Base-by-base conservation (phyloP, 2,797 vertebrate species). In the Linurgus olivaceus region DNA sequence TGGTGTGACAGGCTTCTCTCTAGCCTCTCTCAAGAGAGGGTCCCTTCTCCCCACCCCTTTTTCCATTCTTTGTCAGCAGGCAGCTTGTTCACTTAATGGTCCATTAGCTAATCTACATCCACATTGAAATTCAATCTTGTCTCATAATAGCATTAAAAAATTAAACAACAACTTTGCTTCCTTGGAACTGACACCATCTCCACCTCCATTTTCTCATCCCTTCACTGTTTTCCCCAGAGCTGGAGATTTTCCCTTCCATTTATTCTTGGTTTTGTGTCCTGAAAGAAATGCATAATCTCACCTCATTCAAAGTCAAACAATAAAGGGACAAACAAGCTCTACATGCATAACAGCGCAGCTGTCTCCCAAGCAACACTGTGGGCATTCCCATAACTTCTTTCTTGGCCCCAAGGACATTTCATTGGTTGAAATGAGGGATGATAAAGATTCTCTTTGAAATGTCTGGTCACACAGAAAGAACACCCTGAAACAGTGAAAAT, bases 241-340 rank as follows among this genome's bases (percentile, higher is more conserved):
- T 48, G 37, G 58, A 82, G 84, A 92, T 81, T 91, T 82, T 88
- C 68, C 51, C 52, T 73, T 93, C 59, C 83, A 91, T 93, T 95
- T 88, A 89, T 83, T 78, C 93, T 70, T 72, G 72, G 67, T 14
- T 89, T 96, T 94, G 70, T 95, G 58, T 86, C 59, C 59, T 71
- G 78, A 94, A 95, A 94, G 72, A 93, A 78, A 87, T 63, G 86
- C 42, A 90, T 94, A 96, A 96, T 96, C 95, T 92, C 8, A 4
- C 54, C n/a, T 76, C 79, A 95, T 97, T 97, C 83, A 91, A 79
- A 95, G 66, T 19, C 79, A 90, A 87, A 96, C 95, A 97, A 96
- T 93, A 86, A 87, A 52, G 77, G 81, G 71, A 85, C 92, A 96
- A 97, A 94, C 93, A 95, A 89, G 90, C 73, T 78, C 85, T 55